phyloP scores from a whole-genome alignment of 2,888 invertebrate genomes.

The Odontomyia ornata region DNA sequence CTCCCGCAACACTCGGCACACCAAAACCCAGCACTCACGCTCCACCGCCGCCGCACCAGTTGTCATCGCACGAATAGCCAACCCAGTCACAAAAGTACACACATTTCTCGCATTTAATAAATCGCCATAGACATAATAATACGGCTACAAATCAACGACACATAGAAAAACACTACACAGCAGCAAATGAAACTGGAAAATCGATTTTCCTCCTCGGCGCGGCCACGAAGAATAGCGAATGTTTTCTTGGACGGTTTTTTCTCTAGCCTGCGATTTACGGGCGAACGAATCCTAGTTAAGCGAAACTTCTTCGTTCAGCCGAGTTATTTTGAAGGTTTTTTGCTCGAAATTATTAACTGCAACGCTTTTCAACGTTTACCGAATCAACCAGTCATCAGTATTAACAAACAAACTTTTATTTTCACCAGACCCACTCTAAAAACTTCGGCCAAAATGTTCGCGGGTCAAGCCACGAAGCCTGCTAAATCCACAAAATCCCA shows the following conservation, averaged over 20 bases:
- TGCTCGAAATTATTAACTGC: too few relatives aligned
- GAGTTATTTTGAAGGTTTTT: too few relatives aligned
- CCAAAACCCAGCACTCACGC: slow-evolving; percentile 12
- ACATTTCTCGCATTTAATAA: slow-evolving; percentile 42
- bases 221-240: slow-evolving; percentile 14
- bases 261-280: not conserved
- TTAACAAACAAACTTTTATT: not conserved
- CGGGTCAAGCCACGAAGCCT: slow-evolving; percentile 7
- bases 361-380: too few relatives aligned
- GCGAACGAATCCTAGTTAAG: not conserved
- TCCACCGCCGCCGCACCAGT: slow-evolving; percentile 15
- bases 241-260: not conserved
- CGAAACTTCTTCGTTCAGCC: too few relatives aligned
- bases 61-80: slow-evolving; percentile 27
- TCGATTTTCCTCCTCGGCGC: slow-evolving; percentile 47
- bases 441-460: not conserved
- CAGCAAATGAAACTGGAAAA: slow-evolving; percentile 47
- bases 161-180: slow-evolving; percentile 2
- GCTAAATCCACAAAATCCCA: slow-evolving; percentile 24
- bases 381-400: not conserved
- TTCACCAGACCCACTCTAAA: not conserved
- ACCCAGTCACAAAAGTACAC: slow-evolving; percentile 41
- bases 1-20: slow-evolving; percentile 7
- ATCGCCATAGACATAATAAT: slow-evolving; percentile 41
- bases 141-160: slow-evolving; percentile 38